A percentile compares a stretch with the other conserved stretches of the same genome.
These are phyloP conservation scores for Porites australiensis DNA, from an alignment of 64 coral and sea anemone genomes.

Conservation along the genomic window DNA sequence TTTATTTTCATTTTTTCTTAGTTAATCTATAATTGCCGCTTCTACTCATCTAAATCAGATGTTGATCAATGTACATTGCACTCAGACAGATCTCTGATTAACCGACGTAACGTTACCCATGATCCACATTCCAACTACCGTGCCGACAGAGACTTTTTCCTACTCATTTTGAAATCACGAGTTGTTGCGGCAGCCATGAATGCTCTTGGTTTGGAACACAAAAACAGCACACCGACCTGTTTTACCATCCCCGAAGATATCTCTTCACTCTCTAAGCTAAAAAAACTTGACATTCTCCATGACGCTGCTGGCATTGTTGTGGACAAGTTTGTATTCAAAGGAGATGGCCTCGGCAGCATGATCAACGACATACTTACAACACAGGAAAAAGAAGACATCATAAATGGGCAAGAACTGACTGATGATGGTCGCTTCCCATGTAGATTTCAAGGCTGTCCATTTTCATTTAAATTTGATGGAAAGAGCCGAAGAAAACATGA, in stretches of 20 bases:
- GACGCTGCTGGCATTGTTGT: conserved; percentile 54
- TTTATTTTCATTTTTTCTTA: conserved; percentile 21
- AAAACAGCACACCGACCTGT: conserved; percentile 4
- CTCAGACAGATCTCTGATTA: conserved; percentile 27
- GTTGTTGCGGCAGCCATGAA: conserved; percentile 36
- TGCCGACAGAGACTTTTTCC: conserved; percentile 32
- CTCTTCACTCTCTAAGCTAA: not conserved
- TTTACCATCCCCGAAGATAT: conserved; percentile 34
- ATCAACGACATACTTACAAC: not conserved
- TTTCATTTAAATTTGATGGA: conserved; percentile 24
- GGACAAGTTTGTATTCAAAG: conserved; percentile 56
- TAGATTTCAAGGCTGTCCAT: conserved; percentile 16
- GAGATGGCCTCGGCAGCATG: not conserved
- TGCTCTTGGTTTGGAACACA: conserved; percentile 26
- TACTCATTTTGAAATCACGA: conserved; percentile 29
- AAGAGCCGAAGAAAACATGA: conserved; percentile 27
- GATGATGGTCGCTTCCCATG: conserved; percentile 31
- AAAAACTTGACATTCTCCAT: conserved; percentile 39
- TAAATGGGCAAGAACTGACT: conserved; percentile 6
- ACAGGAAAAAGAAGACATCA: conserved; percentile 15
- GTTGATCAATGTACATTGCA: conserved; percentile 28
- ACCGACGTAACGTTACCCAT: conserved; percentile 30
- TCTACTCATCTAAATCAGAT: conserved; percentile 18
- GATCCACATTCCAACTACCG: conserved; percentile 31
- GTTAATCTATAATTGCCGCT: conserved; percentile 4